Percentiles rank a stretch among this genome's conserved stretches.
These are phyloP conservation scores for Orthosia gothica DNA, from an alignment of 2,888 invertebrate genomes.

Conservation along the genomic window DNA sequence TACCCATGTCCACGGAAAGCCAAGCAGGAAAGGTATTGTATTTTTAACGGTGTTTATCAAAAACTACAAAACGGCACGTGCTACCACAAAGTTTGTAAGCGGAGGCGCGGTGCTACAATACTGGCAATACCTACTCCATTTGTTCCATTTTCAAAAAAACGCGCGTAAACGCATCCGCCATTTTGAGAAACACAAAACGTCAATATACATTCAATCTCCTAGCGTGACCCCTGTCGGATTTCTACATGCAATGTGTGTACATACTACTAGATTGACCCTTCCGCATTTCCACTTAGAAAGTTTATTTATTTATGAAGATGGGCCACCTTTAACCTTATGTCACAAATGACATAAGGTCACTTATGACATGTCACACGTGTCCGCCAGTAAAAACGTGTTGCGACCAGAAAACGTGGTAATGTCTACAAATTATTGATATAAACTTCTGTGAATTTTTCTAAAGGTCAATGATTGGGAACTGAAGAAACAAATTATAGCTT, in stretches of 20 bases:
- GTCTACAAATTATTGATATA: conserved; percentile 29
- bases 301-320: conserved; percentile 32
- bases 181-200: conserved; percentile 2
- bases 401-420: conserved; percentile 25
- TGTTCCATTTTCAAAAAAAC: background rate
- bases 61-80: background rate
- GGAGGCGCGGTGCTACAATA: background rate
- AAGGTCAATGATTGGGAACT: conserved; percentile 24
- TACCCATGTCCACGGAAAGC: too few species aligned
- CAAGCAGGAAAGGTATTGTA: too few species aligned
- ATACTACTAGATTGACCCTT: conserved; percentile 4
- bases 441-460: conserved; percentile 28
- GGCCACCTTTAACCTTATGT: background rate
- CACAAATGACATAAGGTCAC: too few species aligned
- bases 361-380: conserved; percentile 18
- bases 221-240: conserved; percentile 13
- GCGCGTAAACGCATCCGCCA: background rate
- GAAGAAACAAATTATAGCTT: conserved; percentile 7
- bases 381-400: conserved; percentile 28
- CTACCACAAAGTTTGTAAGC: background rate
- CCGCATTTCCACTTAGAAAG: conserved; percentile 10
- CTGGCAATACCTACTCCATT: background rate
- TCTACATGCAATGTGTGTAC: background rate
- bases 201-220: background rate
- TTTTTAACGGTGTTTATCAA: background rate